phyloP scores from a whole-genome alignment of 2,797 vertebrate genomes.

The Thripadectes ignobilis region DNA sequence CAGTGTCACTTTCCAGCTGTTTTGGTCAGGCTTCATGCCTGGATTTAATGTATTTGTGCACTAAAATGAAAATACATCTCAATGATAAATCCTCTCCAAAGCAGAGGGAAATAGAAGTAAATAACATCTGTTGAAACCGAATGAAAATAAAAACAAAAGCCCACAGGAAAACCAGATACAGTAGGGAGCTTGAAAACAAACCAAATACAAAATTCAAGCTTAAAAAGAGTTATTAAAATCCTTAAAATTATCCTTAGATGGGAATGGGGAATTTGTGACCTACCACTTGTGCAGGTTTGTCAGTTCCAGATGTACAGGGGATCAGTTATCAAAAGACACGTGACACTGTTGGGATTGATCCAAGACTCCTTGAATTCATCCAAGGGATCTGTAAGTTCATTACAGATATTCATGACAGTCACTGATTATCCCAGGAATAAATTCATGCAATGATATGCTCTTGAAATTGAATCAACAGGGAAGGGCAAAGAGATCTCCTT shows the following conservation, averaged over 20 bases:
- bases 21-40: constrained; percentile 53
- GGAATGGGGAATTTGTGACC: background rate
- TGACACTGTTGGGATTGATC: background rate
- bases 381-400: background rate
- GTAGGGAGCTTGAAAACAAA: constrained; percentile 19
- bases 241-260: background rate
- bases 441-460: background rate
- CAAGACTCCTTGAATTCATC: background rate
- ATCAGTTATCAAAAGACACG: background rate
- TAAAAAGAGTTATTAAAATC: constrained; percentile 8
- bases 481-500: background rate
- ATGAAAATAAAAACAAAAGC: constrained; percentile 45
- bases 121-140: constrained; percentile 50
- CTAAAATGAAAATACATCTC: constrained; percentile 52
- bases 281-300: background rate
- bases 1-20: constrained; percentile 64
- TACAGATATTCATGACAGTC: background rate
- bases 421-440: constrained; percentile 20
- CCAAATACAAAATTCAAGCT: background rate
- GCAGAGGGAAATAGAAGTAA: constrained; percentile 38
- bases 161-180: background rate
- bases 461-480: background rate
- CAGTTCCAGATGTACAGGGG: background rate
- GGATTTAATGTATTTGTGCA: constrained; percentile 48
- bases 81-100: constrained; percentile 58